These are phyloP conservation scores for Schrankia costaestrigalis DNA, from an alignment of 2,888 invertebrate genomes.

Conservation along the genomic window DNA sequence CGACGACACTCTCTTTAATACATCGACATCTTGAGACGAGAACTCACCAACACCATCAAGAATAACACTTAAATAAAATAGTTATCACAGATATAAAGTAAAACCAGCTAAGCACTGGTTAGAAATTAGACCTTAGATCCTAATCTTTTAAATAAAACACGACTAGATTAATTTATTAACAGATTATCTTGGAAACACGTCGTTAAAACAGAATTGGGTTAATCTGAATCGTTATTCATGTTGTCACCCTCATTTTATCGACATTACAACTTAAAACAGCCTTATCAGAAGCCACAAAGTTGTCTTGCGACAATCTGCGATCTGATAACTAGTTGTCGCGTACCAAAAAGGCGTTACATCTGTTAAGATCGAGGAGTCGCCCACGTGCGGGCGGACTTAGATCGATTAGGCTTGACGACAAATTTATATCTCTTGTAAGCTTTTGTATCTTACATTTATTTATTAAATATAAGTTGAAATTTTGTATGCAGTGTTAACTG, in stretches of 20 bases:
- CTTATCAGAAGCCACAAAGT: slow-evolving; percentile 24
- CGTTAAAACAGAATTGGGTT: no score
- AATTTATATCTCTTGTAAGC: slow-evolving; percentile 18
- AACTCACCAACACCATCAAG: no score
- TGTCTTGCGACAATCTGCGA: slow-evolving; percentile 19
- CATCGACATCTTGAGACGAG: no score
- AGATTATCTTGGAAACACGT: slow-evolving; percentile 1
- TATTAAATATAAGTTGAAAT: no score
- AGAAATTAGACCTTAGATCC: no score
- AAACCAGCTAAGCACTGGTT: no score
- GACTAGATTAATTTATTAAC: neutral
- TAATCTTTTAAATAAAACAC: no score
- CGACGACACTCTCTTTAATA: no score
- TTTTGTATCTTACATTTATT: no score
- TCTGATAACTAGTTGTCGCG: slow-evolving; percentile 22
- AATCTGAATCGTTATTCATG: slow-evolving; percentile 10
- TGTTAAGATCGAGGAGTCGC: slow-evolving; percentile 25
- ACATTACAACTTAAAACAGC: slow-evolving; percentile 17
- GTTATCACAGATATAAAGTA: no score
- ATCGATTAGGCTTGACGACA: slow-evolving; percentile 10
- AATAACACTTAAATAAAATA: no score
- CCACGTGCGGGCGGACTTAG: slow-evolving; percentile 14
- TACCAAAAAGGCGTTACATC: slow-evolving; percentile 20
- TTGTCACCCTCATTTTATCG: slow-evolving; percentile 15
- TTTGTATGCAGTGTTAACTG: no score